phyloP scores from a whole-genome alignment of 2,888 invertebrate genomes.

The Phaonia tiefii region DNA sequence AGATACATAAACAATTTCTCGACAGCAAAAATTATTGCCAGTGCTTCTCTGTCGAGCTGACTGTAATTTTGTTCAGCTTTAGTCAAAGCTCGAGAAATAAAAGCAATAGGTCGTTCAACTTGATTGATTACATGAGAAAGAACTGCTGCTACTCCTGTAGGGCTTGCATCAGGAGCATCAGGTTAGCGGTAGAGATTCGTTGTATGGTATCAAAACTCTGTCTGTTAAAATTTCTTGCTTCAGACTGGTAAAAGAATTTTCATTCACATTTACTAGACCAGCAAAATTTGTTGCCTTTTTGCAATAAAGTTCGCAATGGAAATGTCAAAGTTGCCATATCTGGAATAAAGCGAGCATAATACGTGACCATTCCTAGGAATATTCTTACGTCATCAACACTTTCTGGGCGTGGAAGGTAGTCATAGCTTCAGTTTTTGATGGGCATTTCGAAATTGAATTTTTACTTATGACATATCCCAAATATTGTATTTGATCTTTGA shows the following conservation, averaged over 20 bases:
- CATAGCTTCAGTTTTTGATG: no score
- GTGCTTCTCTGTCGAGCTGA: no score
- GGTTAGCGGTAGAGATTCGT: conserved; percentile 17
- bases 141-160: conserved; percentile 40
- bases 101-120: no score
- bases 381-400: conserved; percentile 22
- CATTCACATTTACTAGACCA: no score
- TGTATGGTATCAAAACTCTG: conserved; percentile 35
- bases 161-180: conserved; percentile 39
- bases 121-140: conserved; percentile 28
- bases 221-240: no score
- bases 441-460: conserved; percentile 37
- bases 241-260: conserved; percentile 19
- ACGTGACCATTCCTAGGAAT: conserved; percentile 38
- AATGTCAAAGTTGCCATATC: conserved; percentile 38
- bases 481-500: conserved; percentile 29
- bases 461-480: conserved; percentile 27
- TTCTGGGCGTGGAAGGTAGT: conserved; percentile 15
- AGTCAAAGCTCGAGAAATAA: no score
- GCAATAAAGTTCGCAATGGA: no score
- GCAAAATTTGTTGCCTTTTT: no score
- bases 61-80: no score
- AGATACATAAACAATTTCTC: conserved; percentile 37
- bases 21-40: conserved; percentile 29
- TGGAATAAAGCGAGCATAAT: conserved; percentile 31